phyloP scores from a whole-genome alignment of 2,113 vertebrate genomes.

The Rhinichthys klamathensis region DNA sequence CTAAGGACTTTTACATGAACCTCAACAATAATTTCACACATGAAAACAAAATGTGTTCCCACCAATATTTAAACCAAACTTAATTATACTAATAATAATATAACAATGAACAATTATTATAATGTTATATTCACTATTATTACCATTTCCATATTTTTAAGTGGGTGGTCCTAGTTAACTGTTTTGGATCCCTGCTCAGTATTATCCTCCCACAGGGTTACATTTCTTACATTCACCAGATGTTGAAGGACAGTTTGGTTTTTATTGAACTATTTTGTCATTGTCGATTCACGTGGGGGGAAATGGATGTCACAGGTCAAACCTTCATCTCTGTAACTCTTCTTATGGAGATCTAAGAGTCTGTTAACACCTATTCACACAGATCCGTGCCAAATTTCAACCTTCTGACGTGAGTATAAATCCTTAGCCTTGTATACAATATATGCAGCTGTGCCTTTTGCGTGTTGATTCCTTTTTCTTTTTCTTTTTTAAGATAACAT shows the following conservation, averaged over 20 bases:
- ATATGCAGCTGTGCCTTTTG: background rate
- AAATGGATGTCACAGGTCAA: constrained; percentile 23
- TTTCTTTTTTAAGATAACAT: background rate
- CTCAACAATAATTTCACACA: background rate
- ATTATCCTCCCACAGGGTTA: background rate
- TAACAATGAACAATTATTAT: no score
- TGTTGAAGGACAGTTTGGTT: background rate
- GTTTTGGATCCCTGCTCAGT: background rate
- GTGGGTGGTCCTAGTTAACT: background rate
- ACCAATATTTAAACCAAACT: background rate
- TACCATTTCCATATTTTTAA: background rate
- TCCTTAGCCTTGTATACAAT: no score
- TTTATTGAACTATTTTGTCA: background rate
- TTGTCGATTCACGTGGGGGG: background rate
- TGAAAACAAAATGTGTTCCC: background rate
- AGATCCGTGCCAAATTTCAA: background rate
- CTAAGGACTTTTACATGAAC: background rate
- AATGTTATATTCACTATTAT: background rate
- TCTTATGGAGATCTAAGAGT: constrained; percentile 55
- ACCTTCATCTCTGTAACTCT: constrained; percentile 58
- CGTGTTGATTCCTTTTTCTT: background rate
- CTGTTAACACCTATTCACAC: background rate
- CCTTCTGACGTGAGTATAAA: background rate
- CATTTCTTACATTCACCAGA: background rate
- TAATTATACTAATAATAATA: no score